phyloP scores from a whole-genome alignment of 1,140 invertebrate species.

The Watersipora subatra region DNA sequence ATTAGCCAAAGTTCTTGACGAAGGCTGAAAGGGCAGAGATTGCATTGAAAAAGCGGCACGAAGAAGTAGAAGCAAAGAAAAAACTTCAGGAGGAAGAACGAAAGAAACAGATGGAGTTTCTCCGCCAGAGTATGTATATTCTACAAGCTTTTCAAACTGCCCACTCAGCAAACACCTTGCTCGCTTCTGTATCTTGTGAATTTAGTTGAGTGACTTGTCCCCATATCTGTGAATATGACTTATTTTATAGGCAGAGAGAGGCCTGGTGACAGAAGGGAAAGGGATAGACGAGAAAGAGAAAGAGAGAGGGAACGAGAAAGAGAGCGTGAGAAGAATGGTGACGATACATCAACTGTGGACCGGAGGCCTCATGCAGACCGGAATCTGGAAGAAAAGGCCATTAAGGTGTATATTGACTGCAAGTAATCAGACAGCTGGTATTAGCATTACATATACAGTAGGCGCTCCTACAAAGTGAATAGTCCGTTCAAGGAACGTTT shows the following conservation, averaged over 20 bases:
- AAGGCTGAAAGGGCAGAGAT: conserved; percentile 84
- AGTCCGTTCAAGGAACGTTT: too few relatives aligned
- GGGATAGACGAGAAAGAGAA: conserved; percentile 14
- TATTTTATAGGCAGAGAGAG: conserved; percentile 6
- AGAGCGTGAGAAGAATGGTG: conserved; percentile 36
- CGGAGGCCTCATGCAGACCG: conserved; percentile 16
- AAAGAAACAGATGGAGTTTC: conserved; percentile 49
- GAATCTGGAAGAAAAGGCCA: conserved; percentile 23
- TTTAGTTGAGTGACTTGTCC: too few relatives aligned
- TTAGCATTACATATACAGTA: too few relatives aligned
- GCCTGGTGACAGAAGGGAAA: conserved; percentile 8
- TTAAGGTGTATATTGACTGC: conserved; percentile 26
- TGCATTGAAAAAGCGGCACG: conserved; percentile 72
- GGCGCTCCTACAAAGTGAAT: too few relatives aligned
- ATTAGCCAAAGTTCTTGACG: conserved; percentile 88
- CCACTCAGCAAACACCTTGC: too few relatives aligned
- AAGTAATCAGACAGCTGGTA: too few relatives aligned
- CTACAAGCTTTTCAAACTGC: too few relatives aligned
- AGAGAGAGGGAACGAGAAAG: conserved; percentile 19
- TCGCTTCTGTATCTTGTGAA: too few relatives aligned
- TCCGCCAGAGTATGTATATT: conserved; percentile 31
- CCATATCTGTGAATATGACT: too few relatives aligned
- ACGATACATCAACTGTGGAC: conserved; percentile 27
- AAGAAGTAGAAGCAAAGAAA: conserved; percentile 57
- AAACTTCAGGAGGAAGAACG: conserved; percentile 57